Conservation (phyloP, 2,797 vertebrate genomes). For the Silurus aristotelis region DNA sequence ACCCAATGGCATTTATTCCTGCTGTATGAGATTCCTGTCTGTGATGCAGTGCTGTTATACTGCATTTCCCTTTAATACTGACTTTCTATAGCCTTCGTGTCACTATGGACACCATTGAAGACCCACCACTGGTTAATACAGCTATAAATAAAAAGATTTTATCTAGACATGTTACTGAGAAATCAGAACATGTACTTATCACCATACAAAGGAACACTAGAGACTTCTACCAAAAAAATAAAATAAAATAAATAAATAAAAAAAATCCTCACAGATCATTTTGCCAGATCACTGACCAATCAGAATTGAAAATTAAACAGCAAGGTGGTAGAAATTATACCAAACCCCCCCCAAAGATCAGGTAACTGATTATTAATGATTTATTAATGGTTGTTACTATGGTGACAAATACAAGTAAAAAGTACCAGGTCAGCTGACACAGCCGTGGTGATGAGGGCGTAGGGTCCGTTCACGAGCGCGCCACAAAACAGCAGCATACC, state of each 20-base stretch:
- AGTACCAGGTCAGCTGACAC: constrained; percentile 95
- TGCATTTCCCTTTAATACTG: no score
- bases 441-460: constrained; percentile 93
- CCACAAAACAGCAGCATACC: constrained; percentile 92
- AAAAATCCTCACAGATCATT: no score
- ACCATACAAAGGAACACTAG: background rate
- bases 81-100: no score
- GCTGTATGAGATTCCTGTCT: no score
- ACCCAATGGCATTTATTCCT: no score
- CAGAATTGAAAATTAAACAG: background rate
- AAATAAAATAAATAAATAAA: no score
- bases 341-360: no score
- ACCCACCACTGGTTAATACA: no score
- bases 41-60: no score
- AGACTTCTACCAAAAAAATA: background rate
- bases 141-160: background rate
- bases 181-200: background rate
- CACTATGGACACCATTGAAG: no score
- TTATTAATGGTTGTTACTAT: background rate
- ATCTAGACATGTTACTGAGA: background rate
- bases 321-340: background rate
- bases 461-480: constrained; percentile 91
- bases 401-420: background rate
- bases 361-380: background rate
- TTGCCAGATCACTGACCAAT: background rate